Evolutionary conservation across 2,113 vertebrate genomes (phyloP).

Genomic region (Dicentrarchus labrax): DNA sequence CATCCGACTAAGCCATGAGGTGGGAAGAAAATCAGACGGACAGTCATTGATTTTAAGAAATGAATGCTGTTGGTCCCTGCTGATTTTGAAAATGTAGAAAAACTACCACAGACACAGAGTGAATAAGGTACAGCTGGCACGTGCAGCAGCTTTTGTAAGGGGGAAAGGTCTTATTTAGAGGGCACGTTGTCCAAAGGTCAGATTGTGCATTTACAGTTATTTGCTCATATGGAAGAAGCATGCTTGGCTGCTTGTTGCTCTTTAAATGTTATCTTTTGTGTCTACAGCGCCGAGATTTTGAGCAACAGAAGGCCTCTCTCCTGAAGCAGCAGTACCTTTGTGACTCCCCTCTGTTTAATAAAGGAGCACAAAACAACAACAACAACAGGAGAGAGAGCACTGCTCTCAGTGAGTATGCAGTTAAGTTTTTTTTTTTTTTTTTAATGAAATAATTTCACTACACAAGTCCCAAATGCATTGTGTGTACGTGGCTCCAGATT

Average conservation of each 20-base stretch:
- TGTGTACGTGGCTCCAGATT: conserved; percentile 40
- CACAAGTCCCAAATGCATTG: not conserved
- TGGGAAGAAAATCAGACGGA: conserved; percentile 30
- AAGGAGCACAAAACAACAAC: not conserved
- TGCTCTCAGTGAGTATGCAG: conserved; percentile 60
- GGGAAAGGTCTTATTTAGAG: not conserved
- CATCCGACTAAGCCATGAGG: conserved; percentile 86
- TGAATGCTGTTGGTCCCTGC: not conserved
- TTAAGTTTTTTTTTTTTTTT: not conserved
- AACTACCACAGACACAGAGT: too few relatives aligned
- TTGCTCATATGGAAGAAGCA: not conserved
- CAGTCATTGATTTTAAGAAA: not conserved
- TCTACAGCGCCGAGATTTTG: conserved; percentile 82
- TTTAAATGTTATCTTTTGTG: not conserved
- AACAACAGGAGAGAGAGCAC: conserved; percentile 56
- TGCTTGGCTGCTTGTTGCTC: not conserved
- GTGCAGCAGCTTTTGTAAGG: not conserved
- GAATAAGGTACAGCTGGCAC: not conserved
- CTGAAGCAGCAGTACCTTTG: conserved; percentile 83
- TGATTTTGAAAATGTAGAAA: not conserved
- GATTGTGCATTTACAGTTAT: conserved; percentile 1
- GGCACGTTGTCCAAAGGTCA: not conserved
- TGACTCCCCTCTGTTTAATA: conserved; percentile 59
- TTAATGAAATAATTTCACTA: not conserved
- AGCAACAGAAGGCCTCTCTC: conserved; percentile 79